Evolutionary conservation across 2,888 invertebrate species (phyloP).

Genomic region (Malacosoma neustria): DNA sequence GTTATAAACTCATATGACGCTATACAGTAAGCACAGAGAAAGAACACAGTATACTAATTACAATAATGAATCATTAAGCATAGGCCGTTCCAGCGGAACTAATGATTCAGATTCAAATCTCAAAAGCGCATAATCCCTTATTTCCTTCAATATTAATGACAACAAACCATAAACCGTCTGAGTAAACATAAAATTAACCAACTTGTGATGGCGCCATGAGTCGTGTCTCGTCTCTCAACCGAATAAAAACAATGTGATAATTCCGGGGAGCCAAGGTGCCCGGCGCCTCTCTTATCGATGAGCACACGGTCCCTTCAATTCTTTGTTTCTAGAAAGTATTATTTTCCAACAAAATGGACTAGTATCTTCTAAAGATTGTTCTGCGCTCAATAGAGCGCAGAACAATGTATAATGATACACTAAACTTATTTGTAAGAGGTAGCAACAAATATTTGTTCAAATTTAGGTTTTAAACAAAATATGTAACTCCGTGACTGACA

Average conservation of each 20-base stretch:
- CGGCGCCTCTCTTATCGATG: slow-evolving; percentile 57
- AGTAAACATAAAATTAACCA: slow-evolving; percentile 32
- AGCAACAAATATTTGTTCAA: no score
- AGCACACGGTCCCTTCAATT: slow-evolving; percentile 46
- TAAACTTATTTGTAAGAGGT: no score
- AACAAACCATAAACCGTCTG: slow-evolving; percentile 31
- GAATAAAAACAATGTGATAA: slow-evolving; percentile 32
- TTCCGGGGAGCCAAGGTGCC: slow-evolving; percentile 26
- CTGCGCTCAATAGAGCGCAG: no score
- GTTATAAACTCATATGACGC: no score
- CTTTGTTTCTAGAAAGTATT: slow-evolving; percentile 49
- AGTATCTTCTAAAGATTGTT: no score
- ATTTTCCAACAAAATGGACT: slow-evolving; percentile 23
- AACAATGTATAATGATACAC: no score
- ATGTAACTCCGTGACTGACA: slow-evolving; percentile 31
- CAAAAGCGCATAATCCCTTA: slow-evolving; percentile 13
- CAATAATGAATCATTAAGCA: slow-evolving; percentile 1
- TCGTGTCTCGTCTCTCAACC: slow-evolving; percentile 12
- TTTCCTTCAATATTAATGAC: slow-evolving; percentile 30
- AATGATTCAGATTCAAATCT: slow-evolving; percentile 6
- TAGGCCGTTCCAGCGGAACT: slow-evolving; percentile 4
- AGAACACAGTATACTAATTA: background rate
- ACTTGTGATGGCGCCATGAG: slow-evolving; percentile 38
- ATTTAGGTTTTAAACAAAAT: slow-evolving; percentile 22
- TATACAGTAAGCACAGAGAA: no score